Conservation (phyloP, 2,113 vertebrate genomes). For the Rhabdomys dilectus region DNA sequence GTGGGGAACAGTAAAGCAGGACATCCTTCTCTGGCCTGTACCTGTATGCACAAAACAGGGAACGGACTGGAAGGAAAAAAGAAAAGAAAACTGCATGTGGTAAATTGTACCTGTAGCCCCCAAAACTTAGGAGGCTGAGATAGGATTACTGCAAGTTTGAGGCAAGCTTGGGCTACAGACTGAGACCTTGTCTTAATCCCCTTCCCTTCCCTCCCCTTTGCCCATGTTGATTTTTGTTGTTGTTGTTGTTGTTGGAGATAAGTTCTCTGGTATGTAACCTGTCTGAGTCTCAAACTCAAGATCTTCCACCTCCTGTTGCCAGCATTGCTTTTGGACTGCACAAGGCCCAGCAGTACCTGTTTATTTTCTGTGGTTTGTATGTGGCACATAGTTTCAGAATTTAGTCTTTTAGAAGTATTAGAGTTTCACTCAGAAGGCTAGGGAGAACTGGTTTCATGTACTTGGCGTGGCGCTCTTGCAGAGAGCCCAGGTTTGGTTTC, state of each 20-base stretch:
- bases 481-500: neutral
- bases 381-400: neutral
- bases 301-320: too few relatives aligned
- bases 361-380: neutral
- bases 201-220: too few relatives aligned
- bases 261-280: neutral
- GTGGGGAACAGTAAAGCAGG: neutral
- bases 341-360: neutral
- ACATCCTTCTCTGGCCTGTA: neutral
- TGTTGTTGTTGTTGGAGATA: neutral
- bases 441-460: neutral
- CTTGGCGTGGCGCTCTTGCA: too few relatives aligned
- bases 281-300: neutral
- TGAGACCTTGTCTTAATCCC: neutral
- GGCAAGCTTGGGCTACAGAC: neutral
- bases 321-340: neutral
- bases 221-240: neutral
- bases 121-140: neutral
- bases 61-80: neutral
- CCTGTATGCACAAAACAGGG: neutral
- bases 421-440: neutral
- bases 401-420: slow-evolving; percentile 36
- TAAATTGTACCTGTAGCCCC: neutral
- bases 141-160: neutral
- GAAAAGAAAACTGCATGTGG: neutral